These are phyloP conservation scores for Aptenodytes patagonicus DNA, from an alignment of 2,113 vertebrate genomes.

Conservation along the genomic window DNA sequence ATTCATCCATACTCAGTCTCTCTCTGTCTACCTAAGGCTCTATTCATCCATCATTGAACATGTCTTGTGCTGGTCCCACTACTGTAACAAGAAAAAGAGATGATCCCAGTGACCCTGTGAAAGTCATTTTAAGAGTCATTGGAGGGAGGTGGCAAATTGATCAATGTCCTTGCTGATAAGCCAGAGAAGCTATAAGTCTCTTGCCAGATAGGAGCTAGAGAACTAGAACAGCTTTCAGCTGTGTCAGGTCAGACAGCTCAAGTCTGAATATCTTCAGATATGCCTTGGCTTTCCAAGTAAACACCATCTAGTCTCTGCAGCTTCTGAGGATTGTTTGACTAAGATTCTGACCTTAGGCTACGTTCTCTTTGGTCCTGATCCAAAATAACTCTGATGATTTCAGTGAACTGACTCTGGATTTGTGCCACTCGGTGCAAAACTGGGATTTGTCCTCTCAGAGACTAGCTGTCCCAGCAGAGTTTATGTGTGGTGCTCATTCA, in stretches of 20 bases:
- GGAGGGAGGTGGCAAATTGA: not conserved
- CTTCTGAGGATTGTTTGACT: not conserved
- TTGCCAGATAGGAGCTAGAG: not conserved
- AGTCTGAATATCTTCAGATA: not conserved
- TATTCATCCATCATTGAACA: not conserved
- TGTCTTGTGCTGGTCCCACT: not conserved
- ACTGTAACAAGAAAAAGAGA: not conserved
- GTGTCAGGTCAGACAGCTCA: not conserved
- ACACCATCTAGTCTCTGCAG: not conserved
- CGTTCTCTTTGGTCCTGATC: not conserved
- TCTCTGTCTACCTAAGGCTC: not conserved
- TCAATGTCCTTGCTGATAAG: not conserved
- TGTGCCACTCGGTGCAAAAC: not conserved
- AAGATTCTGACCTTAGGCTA: constrained; percentile 4
- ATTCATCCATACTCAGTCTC: not conserved
- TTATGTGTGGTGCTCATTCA: not conserved
- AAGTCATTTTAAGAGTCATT: not conserved
- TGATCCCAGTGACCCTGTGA: not conserved
- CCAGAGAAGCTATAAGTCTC: not conserved
- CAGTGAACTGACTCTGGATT: constrained; percentile 26
- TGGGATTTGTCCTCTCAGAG: constrained; percentile 8
- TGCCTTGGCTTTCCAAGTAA: constrained; percentile 14
- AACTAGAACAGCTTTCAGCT: not conserved
- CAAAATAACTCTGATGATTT: constrained; percentile 50
- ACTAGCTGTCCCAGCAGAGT: constrained; percentile 6